Evolutionary conservation across 2,797 vertebrate species (phyloP).

Genomic region (Spondyliosoma cantharus): DNA sequence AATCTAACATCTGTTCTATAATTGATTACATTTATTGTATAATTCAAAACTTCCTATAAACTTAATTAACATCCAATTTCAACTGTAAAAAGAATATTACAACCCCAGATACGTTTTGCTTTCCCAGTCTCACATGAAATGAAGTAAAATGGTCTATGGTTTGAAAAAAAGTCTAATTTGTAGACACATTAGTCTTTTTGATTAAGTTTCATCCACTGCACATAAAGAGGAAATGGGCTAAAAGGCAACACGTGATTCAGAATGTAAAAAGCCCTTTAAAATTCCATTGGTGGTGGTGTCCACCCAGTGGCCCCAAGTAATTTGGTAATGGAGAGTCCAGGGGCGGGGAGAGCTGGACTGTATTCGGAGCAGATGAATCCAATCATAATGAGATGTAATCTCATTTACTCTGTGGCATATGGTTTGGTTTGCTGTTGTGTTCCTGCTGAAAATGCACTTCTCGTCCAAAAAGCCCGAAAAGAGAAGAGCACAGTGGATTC

Average conservation of each 20-base stretch:
- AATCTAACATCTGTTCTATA: slow-evolving; percentile 70
- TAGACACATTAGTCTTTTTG: not conserved
- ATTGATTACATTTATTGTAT: slow-evolving; percentile 64
- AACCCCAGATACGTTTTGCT: slow-evolving; percentile 27
- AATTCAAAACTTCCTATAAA: slow-evolving; percentile 65
- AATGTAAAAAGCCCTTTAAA: slow-evolving; percentile 27
- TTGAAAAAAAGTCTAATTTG: slow-evolving; percentile 5
- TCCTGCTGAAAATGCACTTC: slow-evolving; percentile 76
- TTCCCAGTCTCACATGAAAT: slow-evolving; percentile 14
- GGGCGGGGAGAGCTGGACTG: slow-evolving; percentile 38
- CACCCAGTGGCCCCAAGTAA: slow-evolving; percentile 29
- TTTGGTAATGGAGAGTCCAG: slow-evolving; percentile 57
- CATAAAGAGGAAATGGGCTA: slow-evolving; percentile 6
- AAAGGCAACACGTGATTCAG: slow-evolving; percentile 34
- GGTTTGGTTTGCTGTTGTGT: slow-evolving; percentile 62
- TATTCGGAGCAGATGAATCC: slow-evolving; percentile 67
- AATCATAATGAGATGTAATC: slow-evolving; percentile 71
- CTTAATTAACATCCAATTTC: slow-evolving; percentile 53
- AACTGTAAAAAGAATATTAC: slow-evolving; percentile 31
- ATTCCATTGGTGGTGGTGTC: slow-evolving; percentile 23
- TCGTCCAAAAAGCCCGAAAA: slow-evolving; percentile 55
- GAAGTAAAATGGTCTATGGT: not conserved
- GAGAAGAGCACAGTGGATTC: slow-evolving; percentile 40
- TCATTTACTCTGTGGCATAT: slow-evolving; percentile 66
- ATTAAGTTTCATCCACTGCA: slow-evolving; percentile 1